Conservation (phyloP, 2,113 vertebrate genomes). For the Ellobius talpinus region DNA sequence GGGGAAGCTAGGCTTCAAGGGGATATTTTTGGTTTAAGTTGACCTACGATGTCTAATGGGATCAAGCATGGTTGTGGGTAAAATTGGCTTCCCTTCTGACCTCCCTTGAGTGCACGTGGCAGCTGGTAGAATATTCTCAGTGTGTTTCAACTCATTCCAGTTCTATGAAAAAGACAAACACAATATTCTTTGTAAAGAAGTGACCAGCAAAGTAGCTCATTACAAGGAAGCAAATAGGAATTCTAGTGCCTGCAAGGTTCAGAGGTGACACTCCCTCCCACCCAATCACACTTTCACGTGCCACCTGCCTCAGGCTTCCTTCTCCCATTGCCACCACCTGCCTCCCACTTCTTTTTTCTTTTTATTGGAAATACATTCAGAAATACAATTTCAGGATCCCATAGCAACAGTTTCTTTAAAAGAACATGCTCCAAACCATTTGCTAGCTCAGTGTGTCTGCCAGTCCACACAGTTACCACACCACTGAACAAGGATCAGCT, state of each 20-base stretch:
- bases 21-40: background rate
- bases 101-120: background rate
- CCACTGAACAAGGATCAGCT: fast-evolving
- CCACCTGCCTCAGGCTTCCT: background rate
- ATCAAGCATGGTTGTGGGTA: background rate
- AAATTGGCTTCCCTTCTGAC: background rate
- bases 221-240: background rate
- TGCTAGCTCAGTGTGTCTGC: fast-evolving
- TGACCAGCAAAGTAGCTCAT: background rate
- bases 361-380: fast-evolving
- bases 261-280: background rate
- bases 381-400: fast-evolving
- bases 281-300: background rate
- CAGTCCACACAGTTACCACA: fast-evolving
- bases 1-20: too few relatives aligned
- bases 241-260: too few relatives aligned
- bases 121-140: background rate
- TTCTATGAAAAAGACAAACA: background rate
- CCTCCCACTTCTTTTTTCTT: background rate
- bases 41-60: background rate
- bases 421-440: background rate
- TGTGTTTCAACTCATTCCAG: background rate
- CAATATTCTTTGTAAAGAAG: background rate
- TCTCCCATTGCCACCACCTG: background rate
- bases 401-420: fast-evolving